Base-by-base conservation (phyloP, 2,888 invertebrate species). In the Chaetoderma sp. region DNA sequence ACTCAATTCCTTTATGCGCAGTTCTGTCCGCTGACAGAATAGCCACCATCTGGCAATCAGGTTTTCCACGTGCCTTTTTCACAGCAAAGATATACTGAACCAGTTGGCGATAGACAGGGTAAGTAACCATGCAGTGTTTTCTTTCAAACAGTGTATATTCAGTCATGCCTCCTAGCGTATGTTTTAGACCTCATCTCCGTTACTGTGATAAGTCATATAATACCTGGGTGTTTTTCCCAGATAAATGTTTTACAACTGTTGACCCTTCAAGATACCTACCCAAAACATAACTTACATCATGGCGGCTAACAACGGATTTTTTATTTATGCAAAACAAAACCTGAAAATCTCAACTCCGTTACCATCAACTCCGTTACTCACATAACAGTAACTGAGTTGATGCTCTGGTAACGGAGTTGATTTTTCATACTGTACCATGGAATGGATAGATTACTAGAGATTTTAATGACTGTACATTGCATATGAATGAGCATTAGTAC, bases 281-380 rank as follows among this genome's bases (percentile, higher is more conserved):
- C 47, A 8, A 45, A 45, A 18, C 6, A 23, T 23, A 8, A 45
- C 21, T 10, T 8, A n/a, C 16, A 45, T 6, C 16, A n/a, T 18
- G 18, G 47, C 21, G 10, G 6, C 18, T 18, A 6, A 18, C 47
- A 8, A 45, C 16, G 6, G 16, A 45, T 23, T 18, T 10, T 45
- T 45, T 6, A 10, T n/a, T 45, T 8, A n/a, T 18, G 18, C 6
- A 10, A 18, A 8, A 23, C 16, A 18, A 45, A 45, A 10, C 21
- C 16, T 18, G 47, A 18, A 45, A 45, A 10, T 45, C 16, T 52
- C 52, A 52, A 28, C 18, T 23, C 52, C 30, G 52, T 52, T 52
- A 52, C 52, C 52, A 13, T 28, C 52, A 52, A 52, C 30, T 23
- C 52, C 18, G 52, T 52, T 21, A 25, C 52, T 52, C 6, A 52